Conservation (phyloP, 2,888 invertebrate species). For the Eristalis tenax region DNA sequence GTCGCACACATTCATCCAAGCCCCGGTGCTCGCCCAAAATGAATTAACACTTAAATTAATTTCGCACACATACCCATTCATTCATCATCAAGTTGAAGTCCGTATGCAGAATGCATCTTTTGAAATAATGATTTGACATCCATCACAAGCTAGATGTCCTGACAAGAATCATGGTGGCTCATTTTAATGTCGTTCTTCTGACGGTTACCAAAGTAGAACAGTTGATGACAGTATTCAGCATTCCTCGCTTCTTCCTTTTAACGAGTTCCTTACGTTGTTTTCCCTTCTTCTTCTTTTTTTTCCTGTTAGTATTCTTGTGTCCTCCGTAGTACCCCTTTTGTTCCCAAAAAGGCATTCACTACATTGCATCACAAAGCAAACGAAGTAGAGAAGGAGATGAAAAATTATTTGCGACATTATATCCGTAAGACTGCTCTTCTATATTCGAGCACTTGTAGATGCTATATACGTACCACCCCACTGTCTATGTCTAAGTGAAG, state of each 20-base stretch:
- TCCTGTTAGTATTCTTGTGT: neutral
- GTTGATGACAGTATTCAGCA: constrained; percentile 10
- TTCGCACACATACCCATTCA: neutral
- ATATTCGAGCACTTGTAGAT: neutral
- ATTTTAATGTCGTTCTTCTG: neutral
- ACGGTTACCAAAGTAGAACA: neutral
- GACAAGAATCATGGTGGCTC: constrained; percentile 15
- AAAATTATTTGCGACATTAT: constrained; percentile 50
- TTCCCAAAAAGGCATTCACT: constrained; percentile 23
- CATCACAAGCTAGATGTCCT: constrained; percentile 5
- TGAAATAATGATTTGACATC: constrained; percentile 4
- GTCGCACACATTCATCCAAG: neutral
- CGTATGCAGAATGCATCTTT: neutral
- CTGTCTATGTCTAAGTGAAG: neutral
- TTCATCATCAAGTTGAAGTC: neutral
- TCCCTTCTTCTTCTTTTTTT: too few species aligned
- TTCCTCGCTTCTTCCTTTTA: constrained; percentile 1
- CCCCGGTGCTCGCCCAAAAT: neutral
- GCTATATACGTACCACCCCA: neutral
- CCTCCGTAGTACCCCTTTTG: neutral
- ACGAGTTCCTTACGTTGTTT: neutral
- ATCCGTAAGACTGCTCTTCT: constrained; percentile 45
- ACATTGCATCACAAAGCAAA: constrained; percentile 21
- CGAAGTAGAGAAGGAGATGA: constrained; percentile 13
- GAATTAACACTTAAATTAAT: neutral